A percentile compares a stretch with the other conserved stretches of the same genome.
phyloP scores from a whole-genome alignment of 2,797 vertebrate genomes.

The Brotula barbata region DNA sequence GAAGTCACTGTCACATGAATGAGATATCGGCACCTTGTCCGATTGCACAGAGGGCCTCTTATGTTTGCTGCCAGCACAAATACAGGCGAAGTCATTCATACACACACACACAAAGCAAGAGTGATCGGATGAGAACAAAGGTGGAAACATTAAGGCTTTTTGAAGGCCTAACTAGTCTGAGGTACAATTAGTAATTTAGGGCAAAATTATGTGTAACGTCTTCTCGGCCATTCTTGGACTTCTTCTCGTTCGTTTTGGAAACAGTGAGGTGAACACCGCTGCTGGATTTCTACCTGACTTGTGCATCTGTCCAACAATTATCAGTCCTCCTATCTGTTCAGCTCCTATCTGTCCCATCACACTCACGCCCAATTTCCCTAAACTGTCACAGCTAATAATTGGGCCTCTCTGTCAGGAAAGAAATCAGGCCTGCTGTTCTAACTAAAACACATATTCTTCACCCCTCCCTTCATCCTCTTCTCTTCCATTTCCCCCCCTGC shows the following conservation, averaged over 20 bases:
- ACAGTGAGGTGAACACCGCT: constrained; percentile 10
- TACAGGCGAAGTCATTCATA: constrained; percentile 60
- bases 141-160: constrained; percentile 10
- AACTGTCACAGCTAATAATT: constrained; percentile 77
- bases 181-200: not conserved
- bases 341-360: constrained; percentile 68
- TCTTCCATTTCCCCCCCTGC: constrained; percentile 7
- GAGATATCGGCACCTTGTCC: constrained; percentile 80
- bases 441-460: constrained; percentile 62
- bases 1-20: constrained; percentile 81
- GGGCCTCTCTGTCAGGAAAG: constrained; percentile 71
- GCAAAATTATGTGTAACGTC: not conserved
- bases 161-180: not conserved
- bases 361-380: constrained; percentile 71
- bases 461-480: constrained; percentile 42
- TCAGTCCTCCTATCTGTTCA: constrained; percentile 54
- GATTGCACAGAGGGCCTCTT: constrained; percentile 71
- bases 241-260: constrained; percentile 14
- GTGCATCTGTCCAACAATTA: constrained; percentile 57
- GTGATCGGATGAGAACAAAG: constrained; percentile 23
- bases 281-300: constrained; percentile 49
- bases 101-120: constrained; percentile 18
- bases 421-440: constrained; percentile 71
- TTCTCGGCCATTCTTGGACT: constrained; percentile 12
- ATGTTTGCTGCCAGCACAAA: constrained; percentile 76